phyloP scores from a whole-genome alignment of 1,140 invertebrate species.

The Tetramorium parvispinum region DNA sequence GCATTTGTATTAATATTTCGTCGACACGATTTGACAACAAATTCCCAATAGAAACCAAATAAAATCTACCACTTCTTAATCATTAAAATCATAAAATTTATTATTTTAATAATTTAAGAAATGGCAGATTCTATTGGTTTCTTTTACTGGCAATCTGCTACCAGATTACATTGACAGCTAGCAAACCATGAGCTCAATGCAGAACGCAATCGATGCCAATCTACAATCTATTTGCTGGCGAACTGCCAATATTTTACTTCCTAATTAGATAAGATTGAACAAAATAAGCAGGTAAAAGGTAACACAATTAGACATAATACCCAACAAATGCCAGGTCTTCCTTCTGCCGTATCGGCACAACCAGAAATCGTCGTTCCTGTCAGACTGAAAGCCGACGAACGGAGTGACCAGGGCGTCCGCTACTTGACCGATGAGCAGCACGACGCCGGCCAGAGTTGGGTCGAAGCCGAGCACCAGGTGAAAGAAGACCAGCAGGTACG shows the following conservation, averaged over 20 bases:
- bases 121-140: not conserved
- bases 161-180: not conserved
- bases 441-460: conserved; percentile 90
- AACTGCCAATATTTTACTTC: not conserved
- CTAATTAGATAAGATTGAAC: not conserved
- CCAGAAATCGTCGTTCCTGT: conserved; percentile 89
- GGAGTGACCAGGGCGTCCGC: conserved; percentile 96
- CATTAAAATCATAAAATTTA: not conserved
- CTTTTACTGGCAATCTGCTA: not conserved
- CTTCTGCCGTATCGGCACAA: conserved; percentile 92
- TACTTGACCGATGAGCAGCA: conserved; percentile 95
- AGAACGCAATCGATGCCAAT: not conserved
- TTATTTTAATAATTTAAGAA: not conserved
- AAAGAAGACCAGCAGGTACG: conserved; percentile 97
- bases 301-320: conserved; percentile 86
- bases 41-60: not conserved
- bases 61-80: not conserved
- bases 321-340: conserved; percentile 97
- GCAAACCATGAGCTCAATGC: not conserved
- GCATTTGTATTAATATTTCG: not conserved
- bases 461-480: conserved; percentile 93
- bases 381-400: conserved; percentile 95
- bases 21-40: too few relatives aligned
- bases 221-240: not conserved
- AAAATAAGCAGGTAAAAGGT: not conserved